Evolutionary conservation across 2,888 invertebrate genomes (phyloP), one percentile per base, ranked within the genome.

Genomic region (Syritta pipiens): DNA sequence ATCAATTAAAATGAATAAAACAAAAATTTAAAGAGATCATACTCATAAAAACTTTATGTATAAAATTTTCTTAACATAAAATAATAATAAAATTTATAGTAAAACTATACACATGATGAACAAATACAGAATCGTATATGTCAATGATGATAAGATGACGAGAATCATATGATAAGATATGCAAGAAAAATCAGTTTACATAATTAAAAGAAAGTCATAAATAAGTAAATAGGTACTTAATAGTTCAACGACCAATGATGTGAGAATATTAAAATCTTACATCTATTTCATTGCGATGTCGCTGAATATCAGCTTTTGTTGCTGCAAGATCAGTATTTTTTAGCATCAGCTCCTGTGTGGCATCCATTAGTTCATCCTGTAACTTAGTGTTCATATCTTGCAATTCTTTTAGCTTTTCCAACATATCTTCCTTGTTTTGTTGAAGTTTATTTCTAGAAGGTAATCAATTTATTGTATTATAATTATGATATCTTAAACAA

Each of bases 271-370:
- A 88, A 84, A 86, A 88, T 85, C 88, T 88, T 88, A 91, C 91
- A 88, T 91, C 91, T 82, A 91, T 90, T 86, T 91, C 90, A 83
- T 91, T 90, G 81, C 91, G 88, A 84, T 91, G 90, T 69, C 90
- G 88, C 83, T 90, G 90, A 84, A 91, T 86, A 83, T 91, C 91
- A 3, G 88, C 85, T 84, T 90, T 91, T 71, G 90, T 87, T 69
- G 89, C 89, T 68, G 90, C 89, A 60, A 91, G 88, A 83, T 91
- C 91, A 67, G 84, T 89, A 81, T 90, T 89, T 83, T 91, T 91
- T 49, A 88, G 87, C 83, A 89, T 88, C 35, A 91, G 83, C 83
- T 91, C 90, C 71, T 89, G 89, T 79, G 90, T 89, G 77, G 91
- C 87, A 76, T 91, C 91, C 86, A 90, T 90, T 6, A 91, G 88